Conservation (phyloP, 1,140 invertebrate genomes). For the Zophobas morio region DNA sequence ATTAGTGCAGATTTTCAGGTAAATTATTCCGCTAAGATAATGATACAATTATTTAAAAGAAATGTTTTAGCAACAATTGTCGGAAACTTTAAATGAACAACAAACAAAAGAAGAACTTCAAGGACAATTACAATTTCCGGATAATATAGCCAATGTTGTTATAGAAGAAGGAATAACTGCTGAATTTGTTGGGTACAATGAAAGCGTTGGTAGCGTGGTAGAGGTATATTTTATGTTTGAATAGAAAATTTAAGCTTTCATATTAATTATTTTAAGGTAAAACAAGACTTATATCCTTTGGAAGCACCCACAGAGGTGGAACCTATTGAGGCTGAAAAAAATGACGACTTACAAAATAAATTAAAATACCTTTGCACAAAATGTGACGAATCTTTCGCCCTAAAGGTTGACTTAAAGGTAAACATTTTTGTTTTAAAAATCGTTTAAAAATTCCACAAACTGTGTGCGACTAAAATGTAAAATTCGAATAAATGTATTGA, state of each 20-base stretch:
- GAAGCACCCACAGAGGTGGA: slow-evolving; percentile 47
- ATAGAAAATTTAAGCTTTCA: neutral
- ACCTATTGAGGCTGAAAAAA: slow-evolving; percentile 28
- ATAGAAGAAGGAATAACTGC: slow-evolving; percentile 59
- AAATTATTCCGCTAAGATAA: slow-evolving; percentile 29
- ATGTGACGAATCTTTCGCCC: slow-evolving; percentile 63
- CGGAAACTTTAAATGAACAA: slow-evolving; percentile 53
- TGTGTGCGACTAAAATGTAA: no score
- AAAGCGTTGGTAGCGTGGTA: slow-evolving; percentile 49
- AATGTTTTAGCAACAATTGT: slow-evolving; percentile 56
- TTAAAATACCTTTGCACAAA: slow-evolving; percentile 64
- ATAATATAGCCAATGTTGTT: slow-evolving; percentile 54
- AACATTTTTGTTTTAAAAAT: no score
- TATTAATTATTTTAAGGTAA: slow-evolving; percentile 19
- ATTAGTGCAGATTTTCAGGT: slow-evolving; percentile 67
- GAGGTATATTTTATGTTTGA: slow-evolving; percentile 22
- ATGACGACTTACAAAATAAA: slow-evolving; percentile 46
- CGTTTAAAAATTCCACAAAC: no score
- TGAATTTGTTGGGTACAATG: slow-evolving; percentile 58
- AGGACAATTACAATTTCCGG: slow-evolving; percentile 60
- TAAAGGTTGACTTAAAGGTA: slow-evolving; percentile 67
- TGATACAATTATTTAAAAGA: neutral
- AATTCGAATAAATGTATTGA: no score
- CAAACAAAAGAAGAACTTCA: slow-evolving; percentile 59
- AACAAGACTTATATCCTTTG: slow-evolving; percentile 41